Evolutionary conservation across 1,140 invertebrate species (phyloP), one percentile per base, ranked within the genome.

Genomic region (Drosophila burlai): DNA sequence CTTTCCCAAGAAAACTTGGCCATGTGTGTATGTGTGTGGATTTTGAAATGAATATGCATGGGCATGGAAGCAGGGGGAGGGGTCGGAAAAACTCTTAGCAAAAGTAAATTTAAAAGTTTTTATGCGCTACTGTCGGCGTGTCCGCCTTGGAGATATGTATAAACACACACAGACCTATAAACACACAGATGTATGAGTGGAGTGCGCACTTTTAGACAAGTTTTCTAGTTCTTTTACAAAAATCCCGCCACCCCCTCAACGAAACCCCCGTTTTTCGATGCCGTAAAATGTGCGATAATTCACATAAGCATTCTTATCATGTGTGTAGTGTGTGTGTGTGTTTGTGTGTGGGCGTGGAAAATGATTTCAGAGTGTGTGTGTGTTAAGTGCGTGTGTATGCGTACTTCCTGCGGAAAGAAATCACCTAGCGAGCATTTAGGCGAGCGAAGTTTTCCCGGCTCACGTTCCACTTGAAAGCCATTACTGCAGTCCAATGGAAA

Each of bases 21-120:
- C 50, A 69, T 67, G 67, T 81, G 54, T 76, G 73, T 60, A 55
- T 86, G 63, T 66, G 66, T 64, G 83, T 49, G 76, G 67, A 83
- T 69, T 83, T 81, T 83, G 84, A 89, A 87, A 89, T 89, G 84
- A 87, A 89, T 87, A 83, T 89, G 84, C 81, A 80, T 80, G 76
- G 65, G 65, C 47, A 42, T 63, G 63, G 29, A 13, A 31, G 47
- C 42, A 8, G 11, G 13, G 45, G 21, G 21, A 43, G 61, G 57
- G 36, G 82, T 43, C 34, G 34, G 52, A 69, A 81, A 84, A 89
- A 91, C 79, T 91, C 85, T 82, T 91, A 81, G 86, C 81, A 90
- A 90, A 91, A 90, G 86, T 90, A 90, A 90, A 91, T 90, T 90
- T 90, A 86, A 90, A 90, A 90, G 86, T 90, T 90, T 90, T 91